Evolutionary conservation across 1,140 invertebrate species (phyloP), one percentile per base, ranked within the genome.

Genomic region (Nixonia krombeini): DNA sequence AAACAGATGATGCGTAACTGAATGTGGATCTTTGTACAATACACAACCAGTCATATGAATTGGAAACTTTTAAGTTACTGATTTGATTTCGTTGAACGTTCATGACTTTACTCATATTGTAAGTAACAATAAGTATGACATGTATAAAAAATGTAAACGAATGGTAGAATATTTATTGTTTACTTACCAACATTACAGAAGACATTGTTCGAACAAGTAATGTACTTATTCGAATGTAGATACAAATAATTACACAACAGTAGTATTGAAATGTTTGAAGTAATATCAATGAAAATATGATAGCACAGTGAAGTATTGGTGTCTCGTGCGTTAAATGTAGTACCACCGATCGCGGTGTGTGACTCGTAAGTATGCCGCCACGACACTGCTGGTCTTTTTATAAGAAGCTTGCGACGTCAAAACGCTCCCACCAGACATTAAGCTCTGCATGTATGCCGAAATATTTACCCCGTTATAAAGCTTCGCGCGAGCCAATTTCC

Each of bases 311-410:
- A 45, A 35, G 26, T 25, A 61, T 35, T 46, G 38, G 46, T 50
- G 56, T 35, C 63, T 52, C 64, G 37, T 17, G 21, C 35, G 12
- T 42, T n/a, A 10, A 41, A 40, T 59, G 44, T 59, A 46, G 42
- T 37, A 56, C 42, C 45, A 37, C 38, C 63, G 59, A 23, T 25
- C 47, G 42, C 57, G 70, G 33, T 66, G 62, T 62, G 62, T 64
- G 51, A 66, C 56, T 70, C 51, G 73, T 69, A 74, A 82, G 75
- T 82, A 76, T 66, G 55, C 55, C 68, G 63, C 72, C 67, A 47
- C 71, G 58, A 76, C 33, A 72, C 52, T 21, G 38, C n/a, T 58
- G 72, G 67, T 68, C 77, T 81, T 80, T 82, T 81, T 82, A 82
- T 82, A 82, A 79, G 74, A 73, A 67, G 57, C 70, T 40, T 17